Conservation (phyloP, 2,113 vertebrate species). For the Rhynchomys soricoides region DNA sequence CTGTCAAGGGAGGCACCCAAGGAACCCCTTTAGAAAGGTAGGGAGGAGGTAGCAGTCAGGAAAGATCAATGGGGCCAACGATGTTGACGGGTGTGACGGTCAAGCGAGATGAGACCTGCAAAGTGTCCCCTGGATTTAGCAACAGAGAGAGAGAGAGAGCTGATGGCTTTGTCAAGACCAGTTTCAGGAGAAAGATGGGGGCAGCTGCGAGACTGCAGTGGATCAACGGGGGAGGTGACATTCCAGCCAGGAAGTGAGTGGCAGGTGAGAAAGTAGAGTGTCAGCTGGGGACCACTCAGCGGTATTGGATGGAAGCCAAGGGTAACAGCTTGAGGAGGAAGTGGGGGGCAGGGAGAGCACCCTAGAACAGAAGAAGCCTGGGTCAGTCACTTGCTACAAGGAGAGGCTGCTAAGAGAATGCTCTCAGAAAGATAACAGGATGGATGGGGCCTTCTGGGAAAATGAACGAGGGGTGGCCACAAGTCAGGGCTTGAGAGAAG, state of each 20-base stretch:
- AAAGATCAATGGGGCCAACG: not conserved
- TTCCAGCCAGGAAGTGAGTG: constrained; percentile 61
- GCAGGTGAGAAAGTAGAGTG: constrained; percentile 70
- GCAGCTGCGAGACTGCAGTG: constrained; percentile 51
- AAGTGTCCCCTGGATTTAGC: not conserved
- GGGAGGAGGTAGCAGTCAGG: not conserved
- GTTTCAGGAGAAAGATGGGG: constrained; percentile 57
- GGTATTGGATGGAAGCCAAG: not conserved
- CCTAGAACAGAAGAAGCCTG: not conserved
- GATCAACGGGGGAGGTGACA: constrained; percentile 59
- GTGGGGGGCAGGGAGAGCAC: not conserved
- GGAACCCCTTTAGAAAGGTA: not conserved
- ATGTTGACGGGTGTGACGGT: not conserved
- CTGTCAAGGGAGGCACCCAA: not conserved
- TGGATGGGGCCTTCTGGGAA: not conserved
- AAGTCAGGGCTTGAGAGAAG: not conserved
- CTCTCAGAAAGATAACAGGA: not conserved
- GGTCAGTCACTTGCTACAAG: not conserved
- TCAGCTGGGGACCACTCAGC: not conserved
- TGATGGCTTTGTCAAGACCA: constrained; percentile 49
- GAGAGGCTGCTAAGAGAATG: not conserved
- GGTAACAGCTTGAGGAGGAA: not conserved
- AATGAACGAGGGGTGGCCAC: not conserved
- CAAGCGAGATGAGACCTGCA: not conserved
- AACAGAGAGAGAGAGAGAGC: not conserved